These are phyloP conservation scores for Kradibia gibbosae DNA, from an alignment of 1,140 invertebrate genomes.

Conservation along the genomic window DNA sequence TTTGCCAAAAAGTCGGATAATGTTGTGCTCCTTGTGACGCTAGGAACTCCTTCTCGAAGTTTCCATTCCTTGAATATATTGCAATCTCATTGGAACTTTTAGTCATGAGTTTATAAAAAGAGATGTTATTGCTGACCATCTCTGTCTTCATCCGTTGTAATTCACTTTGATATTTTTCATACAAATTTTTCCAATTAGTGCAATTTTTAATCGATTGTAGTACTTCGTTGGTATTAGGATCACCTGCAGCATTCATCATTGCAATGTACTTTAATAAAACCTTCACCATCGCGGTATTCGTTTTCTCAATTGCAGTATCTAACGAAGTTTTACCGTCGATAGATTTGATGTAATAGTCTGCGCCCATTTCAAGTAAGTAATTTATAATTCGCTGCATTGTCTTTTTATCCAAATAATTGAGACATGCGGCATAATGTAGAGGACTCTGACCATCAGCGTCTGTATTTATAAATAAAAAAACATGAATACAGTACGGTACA, in stretches of 20 bases:
- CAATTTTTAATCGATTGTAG: neutral
- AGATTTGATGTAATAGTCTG: neutral
- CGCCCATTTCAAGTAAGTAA: neutral
- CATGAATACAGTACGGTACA: too few relatives aligned
- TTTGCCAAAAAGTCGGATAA: slow-evolving; percentile 13
- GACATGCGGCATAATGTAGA: neutral
- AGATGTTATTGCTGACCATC: slow-evolving; percentile 6
- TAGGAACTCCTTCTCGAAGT: neutral
- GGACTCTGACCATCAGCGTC: too few relatives aligned
- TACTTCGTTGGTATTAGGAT: neutral
- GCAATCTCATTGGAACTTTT: neutral
- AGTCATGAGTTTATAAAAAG: neutral
- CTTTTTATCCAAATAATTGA: neutral
- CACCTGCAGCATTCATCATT: neutral
- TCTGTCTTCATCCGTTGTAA: slow-evolving; percentile 6
- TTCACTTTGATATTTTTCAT: neutral
- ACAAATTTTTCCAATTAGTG: neutral
- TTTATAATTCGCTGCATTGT: neutral
- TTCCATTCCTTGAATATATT: slow-evolving; percentile 36
- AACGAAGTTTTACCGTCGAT: neutral
- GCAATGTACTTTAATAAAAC: neutral
- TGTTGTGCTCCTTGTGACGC: neutral
- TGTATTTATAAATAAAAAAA: too few relatives aligned
- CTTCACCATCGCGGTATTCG: neutral
- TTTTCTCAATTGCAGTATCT: neutral